Conservation (phyloP, 2,888 invertebrate genomes). For the Rosalia funebris region DNA sequence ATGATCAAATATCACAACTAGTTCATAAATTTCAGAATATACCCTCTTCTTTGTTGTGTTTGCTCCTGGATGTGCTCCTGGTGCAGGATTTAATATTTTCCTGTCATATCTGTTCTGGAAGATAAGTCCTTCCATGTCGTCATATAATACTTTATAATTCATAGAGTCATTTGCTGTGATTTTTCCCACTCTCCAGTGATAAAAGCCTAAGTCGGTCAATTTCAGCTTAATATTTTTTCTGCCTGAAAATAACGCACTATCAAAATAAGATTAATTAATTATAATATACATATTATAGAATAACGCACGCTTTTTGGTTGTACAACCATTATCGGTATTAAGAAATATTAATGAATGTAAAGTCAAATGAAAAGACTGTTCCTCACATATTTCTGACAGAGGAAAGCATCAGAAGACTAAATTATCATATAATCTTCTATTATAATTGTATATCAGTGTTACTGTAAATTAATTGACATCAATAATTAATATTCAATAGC, state of each 20-base stretch:
- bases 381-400: no score
- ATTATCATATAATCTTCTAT: no score
- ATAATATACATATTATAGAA: neutral
- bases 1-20: conserved; percentile 84
- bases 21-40: conserved; percentile 74
- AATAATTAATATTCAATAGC: no score
- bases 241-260: conserved; percentile 46
- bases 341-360: no score
- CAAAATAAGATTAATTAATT: no score
- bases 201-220: conserved; percentile 78
- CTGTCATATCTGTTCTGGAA: conserved; percentile 86
- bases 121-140: conserved; percentile 76
- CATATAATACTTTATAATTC: conserved; percentile 81
- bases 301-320: no score
- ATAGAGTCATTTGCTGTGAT: conserved; percentile 77
- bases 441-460: no score
- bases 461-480: no score
- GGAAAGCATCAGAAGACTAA: no score
- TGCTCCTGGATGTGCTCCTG: conserved; percentile 70
- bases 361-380: no score
- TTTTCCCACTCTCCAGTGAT: conserved; percentile 79
- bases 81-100: conserved; percentile 79
- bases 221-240: conserved; percentile 72
- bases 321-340: no score
- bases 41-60: conserved; percentile 75